Evolutionary conservation across 2,113 vertebrate genomes (phyloP).

Genomic region (Platysternon megacephalum): DNA sequence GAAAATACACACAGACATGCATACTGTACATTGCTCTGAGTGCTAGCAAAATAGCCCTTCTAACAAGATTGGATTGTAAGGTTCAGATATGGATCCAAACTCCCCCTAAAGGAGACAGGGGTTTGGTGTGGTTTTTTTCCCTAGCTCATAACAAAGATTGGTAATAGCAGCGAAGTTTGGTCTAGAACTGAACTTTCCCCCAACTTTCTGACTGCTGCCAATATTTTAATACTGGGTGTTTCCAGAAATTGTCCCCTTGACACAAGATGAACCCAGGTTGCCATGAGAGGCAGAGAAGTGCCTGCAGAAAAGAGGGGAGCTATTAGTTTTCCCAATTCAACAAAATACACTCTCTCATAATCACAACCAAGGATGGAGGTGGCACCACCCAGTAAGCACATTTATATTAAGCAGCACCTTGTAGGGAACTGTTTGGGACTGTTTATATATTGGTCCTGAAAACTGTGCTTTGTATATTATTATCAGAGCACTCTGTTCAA

Average conservation of each 20-base stretch:
- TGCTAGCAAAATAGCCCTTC: conserved; percentile 33
- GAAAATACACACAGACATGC: conserved; percentile 57
- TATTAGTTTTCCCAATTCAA: not conserved
- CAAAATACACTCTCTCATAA: not conserved
- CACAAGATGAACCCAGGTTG: not conserved
- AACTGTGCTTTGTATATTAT: not conserved
- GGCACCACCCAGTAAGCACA: not conserved
- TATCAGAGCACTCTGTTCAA: not conserved
- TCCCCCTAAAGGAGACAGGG: conserved; percentile 1
- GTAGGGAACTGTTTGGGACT: not conserved
- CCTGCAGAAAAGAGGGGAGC: not conserved
- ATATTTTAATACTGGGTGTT: not conserved
- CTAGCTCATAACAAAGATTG: conserved; percentile 15
- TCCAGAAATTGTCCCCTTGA: not conserved
- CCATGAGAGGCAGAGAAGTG: not conserved
- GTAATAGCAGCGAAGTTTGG: conserved; percentile 39
- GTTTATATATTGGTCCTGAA: not conserved
- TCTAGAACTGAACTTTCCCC: conserved; percentile 45
- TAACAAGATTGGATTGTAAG: not conserved
- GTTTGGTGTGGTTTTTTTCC: not conserved
- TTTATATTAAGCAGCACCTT: not conserved
- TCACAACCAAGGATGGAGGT: not conserved
- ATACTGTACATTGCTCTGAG: conserved; percentile 29
- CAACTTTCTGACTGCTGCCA: conserved; percentile 43
- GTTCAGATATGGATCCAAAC: conserved; percentile 37